A percentile compares a stretch with the other conserved stretches of the same genome.
These are phyloP conservation scores for Sebastes taczanowskii DNA, from an alignment of 2,797 vertebrate genomes.

Conservation along the genomic window DNA sequence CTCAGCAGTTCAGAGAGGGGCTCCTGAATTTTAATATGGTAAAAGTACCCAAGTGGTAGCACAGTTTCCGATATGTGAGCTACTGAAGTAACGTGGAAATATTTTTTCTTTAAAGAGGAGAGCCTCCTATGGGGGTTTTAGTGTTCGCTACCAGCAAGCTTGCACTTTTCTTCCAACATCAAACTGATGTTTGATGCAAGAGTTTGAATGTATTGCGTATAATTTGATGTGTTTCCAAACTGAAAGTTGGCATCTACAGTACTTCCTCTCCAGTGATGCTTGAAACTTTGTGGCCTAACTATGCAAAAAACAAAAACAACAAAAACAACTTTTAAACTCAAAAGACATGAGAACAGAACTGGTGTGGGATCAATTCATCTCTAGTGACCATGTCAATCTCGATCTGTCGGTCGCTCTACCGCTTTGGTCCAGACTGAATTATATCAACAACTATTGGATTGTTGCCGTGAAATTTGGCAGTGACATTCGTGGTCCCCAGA, in stretches of 20 bases:
- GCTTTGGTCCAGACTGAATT: neutral
- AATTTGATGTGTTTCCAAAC: neutral
- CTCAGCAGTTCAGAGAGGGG: constrained; percentile 32
- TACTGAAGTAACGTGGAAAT: neutral
- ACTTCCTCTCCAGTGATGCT: neutral
- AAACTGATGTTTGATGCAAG: constrained; percentile 24
- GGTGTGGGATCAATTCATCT: neutral
- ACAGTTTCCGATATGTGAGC: constrained; percentile 18
- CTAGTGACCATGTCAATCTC: neutral
- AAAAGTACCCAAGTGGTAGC: constrained; percentile 36
- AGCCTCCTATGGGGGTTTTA: constrained; percentile 19
- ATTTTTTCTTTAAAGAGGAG: constrained; percentile 14
- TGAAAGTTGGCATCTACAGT: neutral
- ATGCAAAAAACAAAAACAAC: neutral
- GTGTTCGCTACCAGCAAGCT: constrained; percentile 16
- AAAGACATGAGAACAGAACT: neutral
- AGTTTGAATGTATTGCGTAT: neutral
- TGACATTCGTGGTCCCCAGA: neutral
- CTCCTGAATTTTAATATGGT: constrained; percentile 45
- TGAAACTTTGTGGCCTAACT: neutral
- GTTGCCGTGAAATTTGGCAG: neutral
- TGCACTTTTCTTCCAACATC: constrained; percentile 13
- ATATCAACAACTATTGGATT: neutral
- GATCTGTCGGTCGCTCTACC: neutral
- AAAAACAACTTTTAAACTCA: neutral